Conservation (phyloP, 1,140 invertebrate genomes). For the Ctenoplectra terminalis region DNA sequence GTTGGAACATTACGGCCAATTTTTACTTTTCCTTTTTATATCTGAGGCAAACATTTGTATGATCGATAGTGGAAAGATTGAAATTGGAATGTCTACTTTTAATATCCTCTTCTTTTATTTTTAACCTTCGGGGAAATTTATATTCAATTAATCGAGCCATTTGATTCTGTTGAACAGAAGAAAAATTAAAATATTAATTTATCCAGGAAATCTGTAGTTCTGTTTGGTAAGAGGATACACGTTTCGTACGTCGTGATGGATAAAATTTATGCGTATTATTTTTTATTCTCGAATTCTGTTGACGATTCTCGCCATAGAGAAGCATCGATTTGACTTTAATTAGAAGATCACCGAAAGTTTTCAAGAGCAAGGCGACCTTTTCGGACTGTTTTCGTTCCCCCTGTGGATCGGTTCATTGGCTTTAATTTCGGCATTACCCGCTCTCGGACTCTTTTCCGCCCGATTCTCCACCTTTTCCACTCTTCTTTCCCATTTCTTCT, state of each 20-base stretch:
- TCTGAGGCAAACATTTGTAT: no score
- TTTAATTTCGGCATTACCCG: slow-evolving; percentile 66
- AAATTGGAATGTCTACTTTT: not conserved
- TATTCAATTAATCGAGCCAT: no score
- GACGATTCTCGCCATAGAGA: not conserved
- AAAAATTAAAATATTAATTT: no score
- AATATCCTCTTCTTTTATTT: not conserved
- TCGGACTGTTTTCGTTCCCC: slow-evolving; percentile 46
- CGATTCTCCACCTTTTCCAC: slow-evolving; percentile 1
- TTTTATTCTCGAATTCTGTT: no score
- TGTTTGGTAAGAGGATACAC: no score
- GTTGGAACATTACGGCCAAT: no score
- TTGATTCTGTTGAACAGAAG: no score
- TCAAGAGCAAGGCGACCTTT: slow-evolving; percentile 52
- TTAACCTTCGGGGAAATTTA: not conserved
- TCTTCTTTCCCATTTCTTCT: not conserved
- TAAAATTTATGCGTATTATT: not conserved
- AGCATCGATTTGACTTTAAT: slow-evolving; percentile 56
- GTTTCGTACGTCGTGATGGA: no score
- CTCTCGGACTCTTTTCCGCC: not conserved
- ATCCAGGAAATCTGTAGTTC: no score
- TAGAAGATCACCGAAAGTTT: slow-evolving; percentile 54
- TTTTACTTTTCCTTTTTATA: no score
- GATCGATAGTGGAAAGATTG: no score
- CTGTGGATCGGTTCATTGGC: slow-evolving; percentile 61